Percentiles rank a stretch among this genome's conserved stretches.
phyloP scores from a whole-genome alignment of 2,888 invertebrate species.

The Drosophila neoperkinsi region DNA sequence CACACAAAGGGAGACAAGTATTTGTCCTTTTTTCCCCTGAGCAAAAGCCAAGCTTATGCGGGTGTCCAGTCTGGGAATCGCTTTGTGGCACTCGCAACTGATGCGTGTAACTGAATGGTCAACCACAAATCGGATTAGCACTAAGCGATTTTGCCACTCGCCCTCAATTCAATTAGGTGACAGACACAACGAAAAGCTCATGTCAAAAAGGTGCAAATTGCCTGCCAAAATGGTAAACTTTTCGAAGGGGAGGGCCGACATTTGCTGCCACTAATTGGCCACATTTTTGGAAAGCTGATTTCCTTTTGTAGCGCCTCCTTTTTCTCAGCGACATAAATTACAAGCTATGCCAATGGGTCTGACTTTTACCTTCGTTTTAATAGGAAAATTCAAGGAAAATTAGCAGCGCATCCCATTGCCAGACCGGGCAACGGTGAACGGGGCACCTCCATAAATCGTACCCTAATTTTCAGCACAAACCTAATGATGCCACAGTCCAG shows the following conservation, averaged over 20 bases:
- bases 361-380: conserved; percentile 43
- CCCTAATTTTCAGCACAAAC: conserved; percentile 70
- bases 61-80: conserved; percentile 62
- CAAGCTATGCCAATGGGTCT: conserved; percentile 61
- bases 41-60: conserved; percentile 69
- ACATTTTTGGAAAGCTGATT: conserved; percentile 44
- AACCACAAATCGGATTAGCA: conserved; percentile 84
- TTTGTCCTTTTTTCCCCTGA: conserved; percentile 58
- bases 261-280: conserved; percentile 78
- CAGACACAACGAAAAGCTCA: conserved; percentile 38
- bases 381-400: conserved; percentile 72
- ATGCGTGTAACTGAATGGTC: conserved; percentile 82
- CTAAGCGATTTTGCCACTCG: conserved; percentile 81
- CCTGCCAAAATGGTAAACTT: conserved; percentile 27
- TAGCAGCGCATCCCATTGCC: conserved; percentile 71
- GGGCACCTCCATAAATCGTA: conserved; percentile 70
- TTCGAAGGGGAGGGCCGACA: conserved; percentile 31
- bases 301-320: conserved; percentile 36
- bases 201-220: conserved; percentile 56
- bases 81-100: conserved; percentile 47
- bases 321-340: conserved; percentile 77
- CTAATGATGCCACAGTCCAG: conserved; percentile 76
- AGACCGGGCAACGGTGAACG: conserved; percentile 25
- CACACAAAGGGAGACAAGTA: conserved; percentile 34
- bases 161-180: conserved; percentile 81